These are phyloP conservation scores for Tyrannus savana DNA, from an alignment of 2,113 vertebrate species.

Conservation along the genomic window DNA sequence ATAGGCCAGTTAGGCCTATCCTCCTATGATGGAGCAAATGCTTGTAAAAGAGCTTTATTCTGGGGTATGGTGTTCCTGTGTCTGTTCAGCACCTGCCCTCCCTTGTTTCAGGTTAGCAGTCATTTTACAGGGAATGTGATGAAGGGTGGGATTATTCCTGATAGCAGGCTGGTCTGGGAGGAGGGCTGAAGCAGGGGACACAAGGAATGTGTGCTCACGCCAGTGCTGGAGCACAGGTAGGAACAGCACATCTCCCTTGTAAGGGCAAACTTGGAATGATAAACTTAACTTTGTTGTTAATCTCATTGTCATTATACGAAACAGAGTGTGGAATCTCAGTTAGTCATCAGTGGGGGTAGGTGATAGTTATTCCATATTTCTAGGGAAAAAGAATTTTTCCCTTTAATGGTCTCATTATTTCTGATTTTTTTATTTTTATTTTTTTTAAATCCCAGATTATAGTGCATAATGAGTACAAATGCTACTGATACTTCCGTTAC, in stretches of 20 bases:
- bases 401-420: neutral
- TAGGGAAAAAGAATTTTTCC: neutral
- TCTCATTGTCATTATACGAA: neutral
- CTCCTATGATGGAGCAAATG: neutral
- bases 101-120: neutral
- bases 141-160: neutral
- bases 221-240: rapidly evolving
- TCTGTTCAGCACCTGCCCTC: neutral
- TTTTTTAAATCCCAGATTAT: neutral
- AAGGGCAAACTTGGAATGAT: neutral
- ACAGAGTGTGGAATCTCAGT: neutral
- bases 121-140: neutral
- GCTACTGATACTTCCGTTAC: neutral
- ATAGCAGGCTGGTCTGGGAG: neutral
- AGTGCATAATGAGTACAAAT: neutral
- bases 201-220: neutral
- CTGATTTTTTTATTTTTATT: neutral
- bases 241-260: neutral
- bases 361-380: neutral
- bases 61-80: neutral
- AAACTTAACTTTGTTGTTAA: neutral
- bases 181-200: neutral
- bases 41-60: neutral
- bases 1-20: neutral
- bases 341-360: neutral